Percentiles rank a stretch among this genome's conserved stretches.
Conservation (phyloP, 2,797 vertebrate species). For the Acridotheres tristis region DNA sequence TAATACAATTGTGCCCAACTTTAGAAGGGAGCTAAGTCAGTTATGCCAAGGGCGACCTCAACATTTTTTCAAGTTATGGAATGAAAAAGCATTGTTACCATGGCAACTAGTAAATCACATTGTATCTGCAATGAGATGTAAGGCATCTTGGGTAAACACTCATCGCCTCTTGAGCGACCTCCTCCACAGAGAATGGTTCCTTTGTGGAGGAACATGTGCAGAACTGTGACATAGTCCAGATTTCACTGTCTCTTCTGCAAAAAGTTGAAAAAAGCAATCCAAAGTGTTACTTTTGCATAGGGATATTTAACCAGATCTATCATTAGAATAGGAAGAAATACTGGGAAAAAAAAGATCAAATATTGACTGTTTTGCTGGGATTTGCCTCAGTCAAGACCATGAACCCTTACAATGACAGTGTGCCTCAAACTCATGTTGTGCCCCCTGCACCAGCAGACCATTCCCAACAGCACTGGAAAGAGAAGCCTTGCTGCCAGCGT, state of each 20-base stretch:
- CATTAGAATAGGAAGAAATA: neutral
- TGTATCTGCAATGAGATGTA: slow-evolving; percentile 45
- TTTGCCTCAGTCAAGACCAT: accelerated
- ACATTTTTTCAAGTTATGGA: slow-evolving; percentile 64
- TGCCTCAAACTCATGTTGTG: neutral
- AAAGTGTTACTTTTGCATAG: neutral
- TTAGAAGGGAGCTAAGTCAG: slow-evolving; percentile 34
- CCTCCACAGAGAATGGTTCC: neutral
- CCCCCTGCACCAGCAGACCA: neutral
- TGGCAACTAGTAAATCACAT: slow-evolving; percentile 65
- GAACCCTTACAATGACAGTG: neutral
- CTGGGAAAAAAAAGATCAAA: neutral
- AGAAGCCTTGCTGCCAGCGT: neutral
- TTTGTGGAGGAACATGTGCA: neutral
- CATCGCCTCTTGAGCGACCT: slow-evolving; percentile 7
- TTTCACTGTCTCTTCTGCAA: neutral
- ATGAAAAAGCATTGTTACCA: slow-evolving; percentile 62
- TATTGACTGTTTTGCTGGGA: neutral
- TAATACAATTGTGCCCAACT: neutral
- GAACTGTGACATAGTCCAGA: neutral
- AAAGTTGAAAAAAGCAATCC: neutral
- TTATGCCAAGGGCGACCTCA: slow-evolving; percentile 49
- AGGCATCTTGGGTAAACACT: slow-evolving; percentile 62
- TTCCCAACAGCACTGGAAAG: neutral
- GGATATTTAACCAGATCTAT: neutral